Evolutionary conservation across 1,140 invertebrate species (phyloP), one percentile per base, ranked within the genome.

Genomic region (Pseudomyrmex gracilis): DNA sequence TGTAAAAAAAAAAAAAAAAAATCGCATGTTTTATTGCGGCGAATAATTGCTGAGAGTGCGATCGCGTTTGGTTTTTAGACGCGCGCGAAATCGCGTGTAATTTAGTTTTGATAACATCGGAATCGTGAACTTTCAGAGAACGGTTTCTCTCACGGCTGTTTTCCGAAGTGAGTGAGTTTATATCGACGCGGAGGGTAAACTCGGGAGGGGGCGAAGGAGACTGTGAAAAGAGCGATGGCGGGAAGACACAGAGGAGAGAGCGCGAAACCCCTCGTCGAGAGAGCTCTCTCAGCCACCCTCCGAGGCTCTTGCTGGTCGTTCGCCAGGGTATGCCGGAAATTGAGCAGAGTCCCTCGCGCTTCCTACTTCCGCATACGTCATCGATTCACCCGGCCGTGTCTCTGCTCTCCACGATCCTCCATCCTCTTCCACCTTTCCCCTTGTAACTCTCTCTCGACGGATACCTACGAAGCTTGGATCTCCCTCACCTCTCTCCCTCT

Each of bases 331-430:
- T 85, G 73, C 87, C 87, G 85, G 85, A 89, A 89, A 89, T 89
- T 89, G 87, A 87, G 83, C 85, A 51, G 83, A 85, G 85, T 77
- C 85, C 78, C 87, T 87, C 73, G 77, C 76, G 83, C 83, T 87
- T 87, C 85, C 87, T 87, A 68, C 85, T 89, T 87, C 87, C 87
- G 85, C 85, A 67, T 89, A 82, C 85, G 83, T 86, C 77, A 88
- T 88, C 83, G 74, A 71, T 83, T 83, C 73, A 77, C 20, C 60
- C 60, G 61, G n/a, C n/a, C 13, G 9, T 64, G 17, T 63, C 49
- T 49, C 20, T 13, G 49, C 49, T 20, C 58, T 20, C 24, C 57
- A 17, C 13, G 55, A 34, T 22, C 2, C 7, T 34, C 34, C 82
- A 61, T 57, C 77, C 73, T 77, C 47, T 34, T 83, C 71, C 82